Evolutionary conservation across 1,140 invertebrate genomes (phyloP), one percentile per base, ranked within the genome.

Genomic region (Parasteatoda tepidariorum): DNA sequence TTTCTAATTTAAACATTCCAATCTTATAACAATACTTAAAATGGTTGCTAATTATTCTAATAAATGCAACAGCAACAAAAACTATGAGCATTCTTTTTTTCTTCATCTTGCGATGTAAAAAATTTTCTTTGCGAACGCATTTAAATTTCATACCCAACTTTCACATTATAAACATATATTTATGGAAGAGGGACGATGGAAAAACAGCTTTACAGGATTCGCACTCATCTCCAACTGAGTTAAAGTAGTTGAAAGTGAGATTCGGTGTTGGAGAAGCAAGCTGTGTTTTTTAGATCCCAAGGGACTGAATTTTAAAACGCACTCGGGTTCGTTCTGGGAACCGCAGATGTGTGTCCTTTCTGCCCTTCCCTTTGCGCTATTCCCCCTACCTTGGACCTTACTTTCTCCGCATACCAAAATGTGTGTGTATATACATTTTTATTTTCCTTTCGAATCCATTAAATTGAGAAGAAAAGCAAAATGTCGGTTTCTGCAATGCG

Each of bases 191-290:
- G 41, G 26, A 33, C 26, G 31, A 38, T 68, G n/a, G 66, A 68
- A 59, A 59, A 68, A 68, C 64, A 68, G 33, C 66, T 68, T 38
- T 68, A 33, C 7, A 15, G n/a, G 22, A 34, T 26, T 38, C 38
- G 34, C n/a, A 9, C 38, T 48, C 34, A 41, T 68, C 31, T 28
- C 22, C 26, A 30, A n/a, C n/a, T 0, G 24, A 66, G 34, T 64
- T 48, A 78, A 66, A 78, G 74, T 66, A 78, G 24, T 26, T 48
- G 70, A 68, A 79, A 79, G 76, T 79, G 76, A 79, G 76, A 79
- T 79, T 79, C 48, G 41, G 54, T 75, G 71, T 75, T 57, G 70
- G 26, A 22, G 26, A 28, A 48, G 68, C 68, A 26, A 13, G 55
- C 33, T 75, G 71, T 79, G 76, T 79, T 38, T 79, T 59, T 22